Percentiles rank a stretch among this genome's conserved stretches.
phyloP scores from a whole-genome alignment of 2,888 invertebrate species.

The Drosophila neonasuta region DNA sequence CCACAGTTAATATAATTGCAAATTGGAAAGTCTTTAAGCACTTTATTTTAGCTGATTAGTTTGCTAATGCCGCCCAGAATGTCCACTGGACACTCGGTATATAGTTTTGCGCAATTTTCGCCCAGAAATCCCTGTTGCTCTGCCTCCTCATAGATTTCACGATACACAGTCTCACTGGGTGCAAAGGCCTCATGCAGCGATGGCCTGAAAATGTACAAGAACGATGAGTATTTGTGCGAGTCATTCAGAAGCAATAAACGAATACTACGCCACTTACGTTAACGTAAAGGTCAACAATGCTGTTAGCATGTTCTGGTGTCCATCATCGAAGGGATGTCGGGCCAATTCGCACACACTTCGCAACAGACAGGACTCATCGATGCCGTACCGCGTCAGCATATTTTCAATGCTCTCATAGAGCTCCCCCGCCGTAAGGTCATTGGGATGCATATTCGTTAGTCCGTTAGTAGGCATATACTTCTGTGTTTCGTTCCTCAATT shows the following conservation, averaged over 20 bases:
- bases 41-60: conserved; percentile 37
- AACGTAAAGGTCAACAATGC: conserved; percentile 87
- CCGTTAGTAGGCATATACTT: conserved; percentile 44
- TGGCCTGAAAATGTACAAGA: conserved; percentile 81
- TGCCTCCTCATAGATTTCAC: conserved; percentile 78
- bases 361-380: conserved; percentile 86
- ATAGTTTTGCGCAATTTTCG: conserved; percentile 69
- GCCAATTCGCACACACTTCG: conserved; percentile 87
- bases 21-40: conserved; percentile 6
- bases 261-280: conserved; percentile 84
- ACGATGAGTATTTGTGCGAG: background rate
- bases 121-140: conserved; percentile 73
- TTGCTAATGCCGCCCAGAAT: conserved; percentile 64
- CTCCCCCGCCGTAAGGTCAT: conserved; percentile 73
- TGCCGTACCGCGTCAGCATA: conserved; percentile 82
- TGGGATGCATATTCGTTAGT: conserved; percentile 41
- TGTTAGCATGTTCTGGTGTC: conserved; percentile 84
- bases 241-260: conserved; percentile 10
- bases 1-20: background rate
- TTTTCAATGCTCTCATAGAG: conserved; percentile 68
- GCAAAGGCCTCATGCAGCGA: conserved; percentile 84
- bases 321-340: conserved; percentile 84
- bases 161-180: conserved; percentile 82
- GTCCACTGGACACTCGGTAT: conserved; percentile 66
- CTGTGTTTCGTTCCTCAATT: conserved; percentile 44